Base-by-base conservation (phyloP, 1,140 invertebrate species). In the Eriosoma lanigerum region DNA sequence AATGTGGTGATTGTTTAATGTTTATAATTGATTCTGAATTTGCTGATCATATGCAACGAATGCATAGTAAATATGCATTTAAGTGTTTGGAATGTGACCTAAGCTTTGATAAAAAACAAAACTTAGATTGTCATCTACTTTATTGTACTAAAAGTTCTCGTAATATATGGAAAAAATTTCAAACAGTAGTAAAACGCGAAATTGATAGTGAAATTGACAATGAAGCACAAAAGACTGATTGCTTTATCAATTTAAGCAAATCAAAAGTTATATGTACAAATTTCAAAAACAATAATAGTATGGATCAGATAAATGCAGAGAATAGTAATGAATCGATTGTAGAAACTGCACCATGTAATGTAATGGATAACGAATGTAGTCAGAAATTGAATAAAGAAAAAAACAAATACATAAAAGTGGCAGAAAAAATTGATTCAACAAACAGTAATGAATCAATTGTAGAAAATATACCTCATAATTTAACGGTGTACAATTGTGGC, bases 51-150 rank as follows among this genome's bases (percentile, higher is more conserved):
- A 48, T 48, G 21, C 12, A 70, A 46, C 0, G 15, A 21, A 9
- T 24, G 0, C 38, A 70, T 48, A 26, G 21, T 29, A 29, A 26
- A 50, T 17, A n/a, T 29, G 5, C 3, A n/a, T 52, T n/a, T 50
- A 50, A 50, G 52, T 72, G 68, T 52, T 15, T 17, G 9, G 52
- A 72, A 24, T 72, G 68, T 50, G 52, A 72, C 3, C 4, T 12
- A n/a, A 26, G 19, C 1, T 72, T 72, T 72, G 17, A n/a, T 19
- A 52, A 50, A 72, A 26, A 52, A 52, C 24, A 52, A 5, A 29
- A 50, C 26, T 52, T 72, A 32, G 46, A 72, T 9, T 24, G 44
- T 52, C 68, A 72, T 72, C 29, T 72, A 19, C 24, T 29, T 72
- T 24, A 50, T 50, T 72, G 68, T 19, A 29, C 48, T 19, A 52